These are phyloP conservation scores for Emydura subglobosa DNA, from an alignment of 2,113 vertebrate genomes.

Conservation along the genomic window DNA sequence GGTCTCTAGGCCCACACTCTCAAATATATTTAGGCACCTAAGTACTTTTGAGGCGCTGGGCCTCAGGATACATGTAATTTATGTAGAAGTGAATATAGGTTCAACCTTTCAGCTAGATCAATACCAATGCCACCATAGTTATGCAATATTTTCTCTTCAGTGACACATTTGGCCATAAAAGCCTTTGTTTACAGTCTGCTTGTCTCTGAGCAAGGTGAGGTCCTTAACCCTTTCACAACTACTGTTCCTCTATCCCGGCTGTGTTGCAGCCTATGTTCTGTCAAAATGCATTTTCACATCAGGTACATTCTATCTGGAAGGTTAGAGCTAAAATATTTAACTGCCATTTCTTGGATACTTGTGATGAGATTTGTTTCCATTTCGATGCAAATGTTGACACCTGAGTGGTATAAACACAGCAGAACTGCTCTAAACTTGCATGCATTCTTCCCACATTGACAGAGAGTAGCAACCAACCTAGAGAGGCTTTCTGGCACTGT, in stretches of 20 bases:
- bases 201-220: neutral
- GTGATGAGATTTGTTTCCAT: neutral
- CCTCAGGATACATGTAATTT: neutral
- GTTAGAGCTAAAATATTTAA: fast-evolving
- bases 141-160: neutral
- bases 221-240: neutral
- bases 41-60: neutral
- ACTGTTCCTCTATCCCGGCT: neutral
- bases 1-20: neutral
- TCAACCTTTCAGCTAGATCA: neutral
- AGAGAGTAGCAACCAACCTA: neutral
- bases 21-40: neutral
- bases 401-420: neutral
- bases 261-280: neutral
- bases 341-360: neutral
- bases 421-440: neutral
- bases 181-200: neutral
- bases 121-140: neutral
- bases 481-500: neutral
- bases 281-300: neutral
- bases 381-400: neutral
- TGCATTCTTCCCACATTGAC: neutral
- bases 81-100: neutral
- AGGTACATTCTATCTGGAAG: neutral
- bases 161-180: neutral